Base-by-base conservation (phyloP, 2,888 invertebrate genomes). In the Eumerus sabulonum region DNA sequence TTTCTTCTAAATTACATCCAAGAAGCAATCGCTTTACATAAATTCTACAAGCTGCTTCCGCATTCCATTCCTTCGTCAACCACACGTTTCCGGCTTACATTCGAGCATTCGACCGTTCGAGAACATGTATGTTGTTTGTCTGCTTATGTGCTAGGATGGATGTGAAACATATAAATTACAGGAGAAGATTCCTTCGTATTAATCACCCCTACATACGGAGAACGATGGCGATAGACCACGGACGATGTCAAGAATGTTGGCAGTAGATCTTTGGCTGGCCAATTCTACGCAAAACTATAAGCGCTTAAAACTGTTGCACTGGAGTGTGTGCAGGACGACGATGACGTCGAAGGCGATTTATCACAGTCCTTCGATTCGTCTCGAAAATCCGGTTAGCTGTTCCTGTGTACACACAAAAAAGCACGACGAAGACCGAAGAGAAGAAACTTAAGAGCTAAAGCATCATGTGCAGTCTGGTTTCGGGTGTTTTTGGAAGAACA, bases 161-260 rank as follows among this genome's bases (percentile, higher is more conserved):
- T 77, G 66, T 36, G 54, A 27, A 66, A 57, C 57, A 72, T 72
- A 77, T 77, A 77, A 77, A 67, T 77, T 72, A 77, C 67, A 62
- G 77, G 57, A 12, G 42, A 67, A 67, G 60, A 72, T 27, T 54
- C 57, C 53, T 53, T 50, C 50, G 60, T 57, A 71, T 76, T 71
- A 76, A 76, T 76, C 76, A 71, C 76, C 66, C 60, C 50, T 66
- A 50, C 67, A 40, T 40, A 56, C 17, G n/a, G n/a, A 27, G 27
- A 27, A 27, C 27, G 47, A n/a, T 42, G 35, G 57, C 42, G 50
- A 53, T 16, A 18, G 51, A 27, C 27, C 27, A 27, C 27, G 27
- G 7, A 2, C 27, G 27, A 27, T 27, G 27, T 27, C 19, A 44
- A 50, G 44, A 71, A 44, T 60, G 42, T 57, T 27, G 51, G 51